Base-by-base conservation (phyloP, 2,888 invertebrate genomes). In the Zygaena filipendulae region DNA sequence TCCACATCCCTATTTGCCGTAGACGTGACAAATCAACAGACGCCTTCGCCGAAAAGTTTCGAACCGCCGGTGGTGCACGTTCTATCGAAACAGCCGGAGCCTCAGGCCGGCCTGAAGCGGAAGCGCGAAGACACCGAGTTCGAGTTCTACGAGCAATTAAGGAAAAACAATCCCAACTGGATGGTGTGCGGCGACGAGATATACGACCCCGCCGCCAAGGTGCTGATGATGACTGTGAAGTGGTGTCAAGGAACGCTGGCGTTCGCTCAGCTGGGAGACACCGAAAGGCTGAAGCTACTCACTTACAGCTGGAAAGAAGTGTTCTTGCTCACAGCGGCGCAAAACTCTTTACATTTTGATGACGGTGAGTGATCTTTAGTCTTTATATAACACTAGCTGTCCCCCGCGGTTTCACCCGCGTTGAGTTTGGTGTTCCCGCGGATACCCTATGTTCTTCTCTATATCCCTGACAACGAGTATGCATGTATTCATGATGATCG, bases 271-370 rank as follows among this genome's bases (percentile, higher is more conserved):
- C 83, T 90, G 41, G 58, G 61, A 26, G 40, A 45, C 2, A 40
- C 84, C 25, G 92, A 92, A 47, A 92, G 92, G 54, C 84, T 85
- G 0, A 81, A 84, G 27, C 75, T 94, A 20, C 64, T 94, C 28
- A 88, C 90, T 48, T 87, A 86, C 51, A 87, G 90, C 14, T 94
- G 94, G 94, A 87, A 86, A 46, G 92, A 93, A 55, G 64, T 94
- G 3, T 93, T 92, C 57, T 83, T 93, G 2, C 61, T 94, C 6
- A 92, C 90, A 14, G 90, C 92, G 5, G 90, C 92, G 1, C 92
- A 94, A 52, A 90, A 89, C 85, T 84, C 87, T 2, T 83, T 91
- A 35, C 83, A 85, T 10, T 83, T 92, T 18, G 88, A 91, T 39
- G 87, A 89, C 71, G 85, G 90, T 88, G 67, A 41, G 33, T 14